A percentile compares a stretch with the other conserved stretches of the same genome.
phyloP scores from a whole-genome alignment of 1,140 invertebrate genomes.

The Lutraria rhynchaena region DNA sequence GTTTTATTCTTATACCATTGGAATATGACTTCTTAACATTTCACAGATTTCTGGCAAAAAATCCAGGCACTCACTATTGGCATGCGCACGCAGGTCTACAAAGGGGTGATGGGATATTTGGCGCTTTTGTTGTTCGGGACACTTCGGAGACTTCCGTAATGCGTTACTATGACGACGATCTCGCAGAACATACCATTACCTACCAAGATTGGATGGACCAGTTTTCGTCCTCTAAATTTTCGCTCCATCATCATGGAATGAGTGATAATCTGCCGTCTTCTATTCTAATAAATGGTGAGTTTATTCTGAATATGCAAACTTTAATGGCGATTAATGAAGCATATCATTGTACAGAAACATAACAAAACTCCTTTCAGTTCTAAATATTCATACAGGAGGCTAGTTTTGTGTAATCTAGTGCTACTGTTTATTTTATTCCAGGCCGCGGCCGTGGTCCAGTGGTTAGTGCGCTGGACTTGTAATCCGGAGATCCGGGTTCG shows the following conservation, averaged over 20 bases:
- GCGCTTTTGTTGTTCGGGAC: conserved; percentile 90
- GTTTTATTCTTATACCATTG: no score
- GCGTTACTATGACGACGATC: conserved; percentile 89
- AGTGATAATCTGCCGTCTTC: conserved; percentile 90
- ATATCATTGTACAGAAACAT: no score
- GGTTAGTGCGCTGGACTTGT: no score
- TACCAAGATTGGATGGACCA: conserved; percentile 91
- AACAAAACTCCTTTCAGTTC: no score
- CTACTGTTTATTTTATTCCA: no score
- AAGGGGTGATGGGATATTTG: conserved; percentile 90
- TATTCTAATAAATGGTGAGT: conserved; percentile 89
- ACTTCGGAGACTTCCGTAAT: conserved; percentile 87
- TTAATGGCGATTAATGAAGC: no score
- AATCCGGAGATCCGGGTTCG: no score
- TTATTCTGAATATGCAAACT: no score
- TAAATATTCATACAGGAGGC: no score
- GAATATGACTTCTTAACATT: no score
- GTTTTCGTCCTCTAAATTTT: conserved; percentile 87
- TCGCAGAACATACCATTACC: conserved; percentile 89
- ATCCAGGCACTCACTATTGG: conserved; percentile 93
- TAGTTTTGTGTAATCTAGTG: no score
- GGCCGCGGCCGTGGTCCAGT: no score
- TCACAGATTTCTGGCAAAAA: conserved; percentile 79
- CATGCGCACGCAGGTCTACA: conserved; percentile 94
- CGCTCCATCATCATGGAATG: conserved; percentile 89